Evolutionary conservation across 2,888 invertebrate genomes (phyloP).

Genomic region (Koerneria pararmatus): DNA sequence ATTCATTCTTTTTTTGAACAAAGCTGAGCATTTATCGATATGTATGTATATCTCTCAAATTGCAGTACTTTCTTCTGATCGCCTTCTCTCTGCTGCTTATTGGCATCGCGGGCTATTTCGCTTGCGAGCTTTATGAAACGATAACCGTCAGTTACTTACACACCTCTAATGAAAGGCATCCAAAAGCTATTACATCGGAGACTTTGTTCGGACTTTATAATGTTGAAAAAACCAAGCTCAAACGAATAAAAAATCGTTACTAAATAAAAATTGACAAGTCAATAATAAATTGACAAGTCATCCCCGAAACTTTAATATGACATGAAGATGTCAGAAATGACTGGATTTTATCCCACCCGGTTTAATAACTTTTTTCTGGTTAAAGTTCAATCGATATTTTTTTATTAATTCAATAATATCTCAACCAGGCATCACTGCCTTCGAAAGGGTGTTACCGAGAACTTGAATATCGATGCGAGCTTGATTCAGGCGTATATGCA

Average conservation of each 20-base stretch:
- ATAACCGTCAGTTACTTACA: constrained; percentile 34
- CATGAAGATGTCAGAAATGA: too few relatives aligned
- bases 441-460: too few relatives aligned
- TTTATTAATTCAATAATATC: too few relatives aligned
- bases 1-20: too few relatives aligned
- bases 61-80: constrained; percentile 45
- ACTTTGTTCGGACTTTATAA: not conserved
- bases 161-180: not conserved
- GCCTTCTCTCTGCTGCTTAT: constrained; percentile 59
- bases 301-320: not conserved
- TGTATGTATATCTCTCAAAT: too few relatives aligned
- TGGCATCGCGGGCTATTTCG: constrained; percentile 75
- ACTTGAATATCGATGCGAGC: too few relatives aligned
- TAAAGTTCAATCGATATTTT: too few relatives aligned
- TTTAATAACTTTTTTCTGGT: too few relatives aligned
- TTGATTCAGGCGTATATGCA: constrained; percentile 11
- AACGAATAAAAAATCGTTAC: not conserved
- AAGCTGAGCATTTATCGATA: too few relatives aligned
- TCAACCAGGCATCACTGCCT: too few relatives aligned
- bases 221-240: not conserved
- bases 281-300: not conserved
- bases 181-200: not conserved
- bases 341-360: too few relatives aligned
- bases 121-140: constrained; percentile 62
- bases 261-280: not conserved